Evolutionary conservation across 2,797 vertebrate species (phyloP), one percentile per base, ranked within the genome.

Genomic region (Loriculus beryllinus): DNA sequence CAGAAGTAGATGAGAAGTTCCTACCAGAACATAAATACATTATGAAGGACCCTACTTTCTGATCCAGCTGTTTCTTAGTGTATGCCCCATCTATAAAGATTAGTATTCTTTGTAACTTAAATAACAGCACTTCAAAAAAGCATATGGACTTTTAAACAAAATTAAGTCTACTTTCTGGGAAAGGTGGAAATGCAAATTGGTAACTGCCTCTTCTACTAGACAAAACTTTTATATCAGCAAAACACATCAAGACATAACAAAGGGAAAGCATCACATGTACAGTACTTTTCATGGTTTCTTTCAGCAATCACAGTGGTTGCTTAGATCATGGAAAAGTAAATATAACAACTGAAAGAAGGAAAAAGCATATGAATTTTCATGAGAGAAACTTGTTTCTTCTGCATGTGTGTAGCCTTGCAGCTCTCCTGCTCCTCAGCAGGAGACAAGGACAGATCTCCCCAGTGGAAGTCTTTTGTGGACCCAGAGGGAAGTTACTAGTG

Each of bases 401-500:
- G 39, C 88, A 80, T 84, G 79, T 82, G 23, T 84, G 49, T 40
- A 98, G 97, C 82, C 77, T 39, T 82, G 86, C 49, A 90, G 93
- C 95, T 87, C 91, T 69, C 88, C 90, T 14, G 2, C 78, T 51
- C 97, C 97, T 60, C 93, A 90, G 82, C 97, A 97, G 77, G 98
- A 98, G 90, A 94, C 87, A 0, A 86, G 85, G 79, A 40, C 76
- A 19, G 92, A 93, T 45, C 56, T 84, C 29, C 74, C 90, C 12
- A 95, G 71, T 0, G 95, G 92, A 13, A 96, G 93, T 26, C 95
- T 98, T 54, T 70, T 96, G 67, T 98, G 98, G 98, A 97, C 88
- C 4, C 95, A 95, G 52, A 88, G 6, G 16, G 97, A 98, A 19
- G 95, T 98, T 35, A 56, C 95, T 15, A 83, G 92, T 43, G 97